Evolutionary conservation across 2,888 invertebrate genomes (phyloP), one percentile per base, ranked within the genome.

Genomic region (Crepidodera aurea): DNA sequence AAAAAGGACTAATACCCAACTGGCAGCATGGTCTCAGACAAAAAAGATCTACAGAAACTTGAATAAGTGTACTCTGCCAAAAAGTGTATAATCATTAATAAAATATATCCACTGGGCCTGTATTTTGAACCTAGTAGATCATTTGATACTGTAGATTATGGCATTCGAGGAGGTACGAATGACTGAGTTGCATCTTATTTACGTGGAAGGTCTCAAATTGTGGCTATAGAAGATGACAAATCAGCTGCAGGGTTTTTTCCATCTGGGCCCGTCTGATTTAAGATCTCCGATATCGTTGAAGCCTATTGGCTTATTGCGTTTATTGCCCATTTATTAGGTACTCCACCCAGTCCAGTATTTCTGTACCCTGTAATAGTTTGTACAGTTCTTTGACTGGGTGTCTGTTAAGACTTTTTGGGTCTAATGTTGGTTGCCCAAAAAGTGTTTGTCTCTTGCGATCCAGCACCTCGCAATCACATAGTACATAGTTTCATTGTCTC

Each of bases 1-100:
- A 51, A 10, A 51, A 51, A 16, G 16, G 8, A 1, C 51, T 51
- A n/a, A 51, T 51, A 3, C 32, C 34, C 32, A 34, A 51, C 18
- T 51, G 34, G 32, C 34, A 51, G 16, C 51, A 51, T 51, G 34
- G 34, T n/a, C 32, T 29, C 8, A 50, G 50, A 50, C n/a, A 46
- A 13, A 22, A 22, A 46, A 46, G 46, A 13, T 46, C 46, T n/a
- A 25, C 46, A 27, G 46, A 46, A 46, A 16, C n/a, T 48, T 13
- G 13, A 51, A 51, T 50, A 50, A n/a, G 12, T 50, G 48, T 25
- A 27, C 8, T 32, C 32, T 32, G 32, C 32, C 2, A 32, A 2
- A 22, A 32, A 6, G 32, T 32, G 2, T 32, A 32, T 32, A 32
- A 32, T 32, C 32, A 32, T 10, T n/a, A 2, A 32, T 32, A 32